phyloP scores from a whole-genome alignment of 2,113 vertebrate genomes.

The Hemicordylus capensis region DNA sequence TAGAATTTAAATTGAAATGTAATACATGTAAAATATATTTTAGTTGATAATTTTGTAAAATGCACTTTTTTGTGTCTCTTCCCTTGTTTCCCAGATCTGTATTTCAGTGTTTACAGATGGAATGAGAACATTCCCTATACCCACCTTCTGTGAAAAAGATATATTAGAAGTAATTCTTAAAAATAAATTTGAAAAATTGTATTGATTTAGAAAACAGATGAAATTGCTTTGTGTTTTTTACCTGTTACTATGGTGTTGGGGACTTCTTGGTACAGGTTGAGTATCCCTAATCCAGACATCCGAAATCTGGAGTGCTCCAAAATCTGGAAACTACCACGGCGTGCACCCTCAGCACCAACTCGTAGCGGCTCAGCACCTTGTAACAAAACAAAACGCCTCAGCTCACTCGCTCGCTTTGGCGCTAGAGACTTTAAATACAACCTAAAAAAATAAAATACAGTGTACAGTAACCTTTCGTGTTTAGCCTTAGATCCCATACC shows the following conservation, averaged over 20 bases:
- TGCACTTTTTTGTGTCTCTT: constrained; percentile 86
- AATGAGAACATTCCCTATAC: constrained; percentile 80
- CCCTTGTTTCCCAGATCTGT: constrained; percentile 84
- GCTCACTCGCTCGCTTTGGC: too few species aligned
- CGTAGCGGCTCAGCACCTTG: too few species aligned
- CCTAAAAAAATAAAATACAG: too few species aligned
- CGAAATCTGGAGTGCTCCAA: too few species aligned
- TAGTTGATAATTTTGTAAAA: constrained; percentile 90
- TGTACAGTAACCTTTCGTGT: too few species aligned
- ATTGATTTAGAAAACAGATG: constrained; percentile 80
- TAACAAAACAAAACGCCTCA: too few species aligned
- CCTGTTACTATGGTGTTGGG: background rate
- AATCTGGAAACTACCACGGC: too few species aligned
- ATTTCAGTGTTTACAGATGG: constrained; percentile 87
- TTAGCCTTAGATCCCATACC: too few species aligned
- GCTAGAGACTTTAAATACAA: too few species aligned
- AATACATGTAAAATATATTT: constrained; percentile 87
- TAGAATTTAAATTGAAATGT: constrained; percentile 83
- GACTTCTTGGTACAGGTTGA: background rate
- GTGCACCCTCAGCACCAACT: too few species aligned
- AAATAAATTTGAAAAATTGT: constrained; percentile 84
- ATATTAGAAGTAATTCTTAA: constrained; percentile 86
- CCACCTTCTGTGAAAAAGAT: constrained; percentile 82
- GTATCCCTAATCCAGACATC: too few species aligned
- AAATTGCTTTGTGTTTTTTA: constrained; percentile 3